Base-by-base conservation (phyloP, 2,113 vertebrate genomes). In the Bos javanicus region DNA sequence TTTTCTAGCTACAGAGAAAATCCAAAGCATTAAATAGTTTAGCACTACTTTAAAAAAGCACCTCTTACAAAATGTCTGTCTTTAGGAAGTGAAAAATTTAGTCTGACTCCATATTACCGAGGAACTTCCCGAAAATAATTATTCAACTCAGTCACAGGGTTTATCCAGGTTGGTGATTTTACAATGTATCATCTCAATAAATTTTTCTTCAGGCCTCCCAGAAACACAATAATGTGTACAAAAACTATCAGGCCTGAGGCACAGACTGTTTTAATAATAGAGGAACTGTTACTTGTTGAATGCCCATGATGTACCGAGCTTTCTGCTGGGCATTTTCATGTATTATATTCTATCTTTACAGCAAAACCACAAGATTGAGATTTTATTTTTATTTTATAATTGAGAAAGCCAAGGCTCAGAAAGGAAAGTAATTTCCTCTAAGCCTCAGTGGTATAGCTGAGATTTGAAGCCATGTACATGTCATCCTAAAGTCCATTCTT, bases 1-100 rank as follows among this genome's bases (percentile, higher is more conserved):
- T 89, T 71, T 87, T 86, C 11, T 92, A 28, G 39, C 71, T 64
- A 52, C 54, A 86, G n/a, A 78, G 26, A 95, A 21, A 78, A 84
- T 90, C 36, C 13, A 87, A 95, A 95, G 62, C 33, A 92, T 95
- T 86, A 91, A 84, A 36, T 81, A 85, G 46, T 50, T 96, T 71
- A 87, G 15, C 59, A 67, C 23, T 83, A 52, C 43, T 54, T 93
- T 1, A 4, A 83, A 93, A 43, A 80, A 94, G 76, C 1, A 81
- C 1, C 6, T 83, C 28, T 71, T 59, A 86, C n/a, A 90, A 96
- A 86, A 81, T 1, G 33, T 90, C 7, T 94, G 21, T 54, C 25
- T 16, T 33, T 54, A 33, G 10, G 4, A 91, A 76, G n/a, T 81
- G 36, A 88, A 92, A 97, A 97, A 59, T 12, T 28, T 82, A 57